Base-by-base conservation (phyloP, 2,888 invertebrate species). In the Drosophila falleni region DNA sequence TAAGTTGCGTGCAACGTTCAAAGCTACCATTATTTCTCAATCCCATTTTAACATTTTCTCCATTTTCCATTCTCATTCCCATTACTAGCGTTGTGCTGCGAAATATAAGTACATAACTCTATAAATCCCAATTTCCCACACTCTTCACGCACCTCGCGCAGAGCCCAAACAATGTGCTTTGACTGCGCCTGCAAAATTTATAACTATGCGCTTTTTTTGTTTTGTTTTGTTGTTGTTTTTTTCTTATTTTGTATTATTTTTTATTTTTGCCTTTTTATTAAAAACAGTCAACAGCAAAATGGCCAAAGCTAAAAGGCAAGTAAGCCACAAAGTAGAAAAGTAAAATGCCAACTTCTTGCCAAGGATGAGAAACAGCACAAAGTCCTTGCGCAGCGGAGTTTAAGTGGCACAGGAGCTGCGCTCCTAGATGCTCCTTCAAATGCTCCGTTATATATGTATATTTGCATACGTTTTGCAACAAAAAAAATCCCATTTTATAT, bases 251-350 rank as follows among this genome's bases (percentile, higher is more conserved):
- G 23, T 59, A 63, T 75, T 53, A 58, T 55, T 65, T 39, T 53
- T 62, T 66, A 35, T 66, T 80, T 70, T 51, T 79, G 67, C 61
- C 51, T 23, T 78, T 78, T 85, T 84, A 83, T 87, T 83, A 87
- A 87, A 81, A 81, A 82, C 81, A 80, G 82, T 81, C 81, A 81
- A 73, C 82, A 84, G 47, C 74, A 77, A 68, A 83, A 83, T 85
- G 82, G 87, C 82, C 82, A 73, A 78, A 83, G 82, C 82, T 74
- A 83, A 87, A 85, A 87, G 86, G 88, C 86, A 87, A 85, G 80
- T 85, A 83, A 84, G 88, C 83, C 83, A 87, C 83, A 84, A 84
- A 84, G 83, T 87, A 77, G 76, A 85, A 85, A 84, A 87, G 88
- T 87, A 85, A 87, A 84, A 84, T 84, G 76, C 74, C 88, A 84